These are phyloP conservation scores for Drosophila saltans DNA, from an alignment of 1,140 invertebrate species.

Conservation along the genomic window DNA sequence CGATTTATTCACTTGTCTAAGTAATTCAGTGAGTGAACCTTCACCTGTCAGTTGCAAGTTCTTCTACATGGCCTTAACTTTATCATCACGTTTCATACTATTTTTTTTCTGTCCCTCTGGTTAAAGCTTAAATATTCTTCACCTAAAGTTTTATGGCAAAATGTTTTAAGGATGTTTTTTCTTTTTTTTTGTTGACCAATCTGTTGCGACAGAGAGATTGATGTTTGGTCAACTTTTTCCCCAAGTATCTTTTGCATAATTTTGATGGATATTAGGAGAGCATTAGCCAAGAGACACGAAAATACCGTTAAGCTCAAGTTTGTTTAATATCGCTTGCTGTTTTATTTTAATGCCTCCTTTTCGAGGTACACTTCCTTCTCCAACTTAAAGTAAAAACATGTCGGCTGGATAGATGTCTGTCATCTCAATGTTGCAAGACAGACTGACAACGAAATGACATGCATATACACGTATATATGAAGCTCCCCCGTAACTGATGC, in stretches of 20 bases:
- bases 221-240: conserved; percentile 1
- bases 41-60: neutral
- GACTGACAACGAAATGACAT: conserved; percentile 8
- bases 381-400: neutral
- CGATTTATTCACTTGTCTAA: conserved; percentile 5
- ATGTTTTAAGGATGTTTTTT: too few relatives aligned
- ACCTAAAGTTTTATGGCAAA: too few relatives aligned
- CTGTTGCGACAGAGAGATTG: neutral
- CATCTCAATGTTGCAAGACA: conserved; percentile 1
- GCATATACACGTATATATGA: neutral
- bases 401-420: neutral
- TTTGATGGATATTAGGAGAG: neutral
- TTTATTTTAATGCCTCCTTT: neutral
- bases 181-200: neutral
- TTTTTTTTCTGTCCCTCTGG: too few relatives aligned
- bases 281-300: neutral
- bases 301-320: conserved; percentile 6
- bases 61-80: neutral
- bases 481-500: neutral
- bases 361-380: neutral
- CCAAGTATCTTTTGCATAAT: neutral
- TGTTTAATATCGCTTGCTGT: neutral
- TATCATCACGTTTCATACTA: neutral
- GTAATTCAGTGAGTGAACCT: neutral
- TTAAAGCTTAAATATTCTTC: too few relatives aligned